Evolutionary conservation across 2,797 vertebrate genomes (phyloP), one percentile per base, ranked within the genome.

Genomic region (Rhinella marina): DNA sequence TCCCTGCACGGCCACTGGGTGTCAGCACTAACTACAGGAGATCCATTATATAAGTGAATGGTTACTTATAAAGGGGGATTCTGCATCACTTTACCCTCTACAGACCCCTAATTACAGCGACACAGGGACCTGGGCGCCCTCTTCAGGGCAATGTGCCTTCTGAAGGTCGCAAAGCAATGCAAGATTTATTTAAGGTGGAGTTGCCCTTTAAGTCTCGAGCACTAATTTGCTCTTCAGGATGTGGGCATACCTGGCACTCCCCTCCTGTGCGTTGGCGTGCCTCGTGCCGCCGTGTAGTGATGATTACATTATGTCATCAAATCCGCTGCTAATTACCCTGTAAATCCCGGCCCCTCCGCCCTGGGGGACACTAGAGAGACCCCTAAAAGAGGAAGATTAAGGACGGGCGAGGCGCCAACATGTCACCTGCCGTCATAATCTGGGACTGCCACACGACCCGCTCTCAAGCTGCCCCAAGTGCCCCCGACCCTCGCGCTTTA

Each of bases 291-390:
- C 66, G 25, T 14, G 66, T 27, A 27, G 8, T n/a, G 13, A 54
- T 7, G 48, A 52, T 77, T 77, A 77, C 75, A 25, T 54, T 77
- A 32, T 0, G 56, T 80, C 61, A 59, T 32, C 19, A 80, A 59
- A 78, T 52, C 27, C 73, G 64, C 61, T 19, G 56, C 68, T 12
- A 84, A 84, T 68, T 84, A 84, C 54, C 52, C 68, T 14, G 19
- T 23, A 73, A 70, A 72, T 84, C 25, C n/a, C 32, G 13, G 8
- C 70, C 16, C 19, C 54, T 61, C 21, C 3, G 29, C 52, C 82
- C 82, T 12, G 48, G 57, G 79, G 59, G 29, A 48, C 23, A 17
- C 57, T 62, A 19, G n/a, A 76, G 70, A 77, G 13, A 12, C 57
- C 82, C 82, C 27, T 11, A 21, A 85, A 72, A 62, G 1, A 6